phyloP scores from a whole-genome alignment of 2,113 vertebrate species.

The Indicator indicator region DNA sequence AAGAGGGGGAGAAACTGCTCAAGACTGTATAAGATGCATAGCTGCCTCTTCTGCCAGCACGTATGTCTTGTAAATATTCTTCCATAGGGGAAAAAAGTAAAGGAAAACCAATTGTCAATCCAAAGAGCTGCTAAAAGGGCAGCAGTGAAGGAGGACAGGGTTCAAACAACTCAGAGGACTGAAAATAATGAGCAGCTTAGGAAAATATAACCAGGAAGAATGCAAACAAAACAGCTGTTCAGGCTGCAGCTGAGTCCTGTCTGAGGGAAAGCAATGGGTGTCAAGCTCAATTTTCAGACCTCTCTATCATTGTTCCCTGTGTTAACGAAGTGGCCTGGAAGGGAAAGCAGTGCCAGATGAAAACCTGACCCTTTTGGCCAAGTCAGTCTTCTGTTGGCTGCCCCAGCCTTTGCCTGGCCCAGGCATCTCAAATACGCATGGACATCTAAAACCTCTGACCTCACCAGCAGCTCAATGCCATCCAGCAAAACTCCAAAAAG shows the following conservation, averaged over 20 bases:
- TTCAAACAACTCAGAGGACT: not conserved
- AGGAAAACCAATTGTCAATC: not conserved
- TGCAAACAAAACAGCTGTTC: not conserved
- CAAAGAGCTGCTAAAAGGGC: not conserved
- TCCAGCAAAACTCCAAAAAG: not conserved
- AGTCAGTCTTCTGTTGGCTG: not conserved
- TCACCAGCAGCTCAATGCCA: not conserved
- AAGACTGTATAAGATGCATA: not conserved
- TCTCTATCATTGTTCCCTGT: not conserved
- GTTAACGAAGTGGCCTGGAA: not conserved
- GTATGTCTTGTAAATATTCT: not conserved
- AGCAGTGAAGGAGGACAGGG: not conserved
- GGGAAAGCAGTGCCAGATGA: not conserved
- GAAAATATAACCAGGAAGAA: constrained; percentile 1
- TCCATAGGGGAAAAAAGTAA: not conserved
- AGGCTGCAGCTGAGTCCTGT: not conserved
- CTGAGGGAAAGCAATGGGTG: not conserved
- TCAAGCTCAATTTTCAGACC: not conserved
- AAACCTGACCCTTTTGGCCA: not conserved
- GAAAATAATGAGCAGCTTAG: not conserved
- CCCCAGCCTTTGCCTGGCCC: not conserved
- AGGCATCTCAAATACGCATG: accelerated
- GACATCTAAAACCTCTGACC: not conserved
- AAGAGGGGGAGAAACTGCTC: not conserved
- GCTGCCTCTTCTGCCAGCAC: not conserved